Evolutionary conservation across 2,888 invertebrate species (phyloP).

Genomic region (Stomorhina lunata): DNA sequence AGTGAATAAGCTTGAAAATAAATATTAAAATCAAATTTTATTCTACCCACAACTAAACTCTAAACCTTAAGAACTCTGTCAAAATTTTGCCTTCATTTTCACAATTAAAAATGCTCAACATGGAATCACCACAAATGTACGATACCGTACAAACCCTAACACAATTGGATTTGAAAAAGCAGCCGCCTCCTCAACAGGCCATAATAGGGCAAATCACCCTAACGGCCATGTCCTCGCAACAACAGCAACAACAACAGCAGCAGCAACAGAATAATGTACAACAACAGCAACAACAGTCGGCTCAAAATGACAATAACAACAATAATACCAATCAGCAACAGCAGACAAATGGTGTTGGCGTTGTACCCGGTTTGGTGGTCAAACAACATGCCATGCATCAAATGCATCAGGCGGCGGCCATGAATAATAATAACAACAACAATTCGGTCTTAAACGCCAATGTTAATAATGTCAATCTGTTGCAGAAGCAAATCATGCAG

Average conservation of each 20-base stretch:
- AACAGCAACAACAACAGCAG: slow-evolving; percentile 66
- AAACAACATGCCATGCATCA: slow-evolving; percentile 79
- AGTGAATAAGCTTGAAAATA: too few species aligned
- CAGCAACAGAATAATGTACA: slow-evolving; percentile 69
- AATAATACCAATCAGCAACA: slow-evolving; percentile 69
- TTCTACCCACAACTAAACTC: neutral
- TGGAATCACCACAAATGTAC: slow-evolving; percentile 81
- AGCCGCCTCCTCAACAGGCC: slow-evolving; percentile 78
- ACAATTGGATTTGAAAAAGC: slow-evolving; percentile 80
- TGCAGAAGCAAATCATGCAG: slow-evolving; percentile 83
- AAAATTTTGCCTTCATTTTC: slow-evolving; percentile 77
- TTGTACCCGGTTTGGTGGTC: slow-evolving; percentile 73
- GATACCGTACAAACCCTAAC: slow-evolving; percentile 80
- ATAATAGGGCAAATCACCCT: slow-evolving; percentile 78
- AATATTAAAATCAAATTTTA: too few species aligned
- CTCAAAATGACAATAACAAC: slow-evolving; percentile 64
- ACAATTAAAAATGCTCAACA: slow-evolving; percentile 79
- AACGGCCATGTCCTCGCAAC: slow-evolving; percentile 77
- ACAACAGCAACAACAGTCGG: slow-evolving; percentile 69
- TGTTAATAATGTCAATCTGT: slow-evolving; percentile 79
- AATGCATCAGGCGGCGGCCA: slow-evolving; percentile 77
- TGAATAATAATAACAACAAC: slow-evolving; percentile 72
- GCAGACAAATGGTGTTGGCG: slow-evolving; percentile 63
- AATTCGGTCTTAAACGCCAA: slow-evolving; percentile 67
- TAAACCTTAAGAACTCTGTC: slow-evolving; percentile 64